Percentiles rank a stretch among this genome's conserved stretches.
phyloP scores from a whole-genome alignment of 2,797 vertebrate species.

The Orestias chungarensis region DNA sequence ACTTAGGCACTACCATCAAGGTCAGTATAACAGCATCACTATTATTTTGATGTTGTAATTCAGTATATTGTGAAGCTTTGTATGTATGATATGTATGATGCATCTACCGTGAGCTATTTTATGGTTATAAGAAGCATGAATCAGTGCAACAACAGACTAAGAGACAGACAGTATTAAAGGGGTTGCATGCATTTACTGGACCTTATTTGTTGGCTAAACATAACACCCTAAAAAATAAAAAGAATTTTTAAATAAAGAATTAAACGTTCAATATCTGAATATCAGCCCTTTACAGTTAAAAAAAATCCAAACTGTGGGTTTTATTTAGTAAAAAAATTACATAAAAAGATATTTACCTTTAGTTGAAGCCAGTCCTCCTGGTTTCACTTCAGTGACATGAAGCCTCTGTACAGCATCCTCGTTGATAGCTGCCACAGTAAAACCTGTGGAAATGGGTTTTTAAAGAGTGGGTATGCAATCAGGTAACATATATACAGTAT shows the following conservation, averaged over 20 bases:
- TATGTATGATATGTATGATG: too few species aligned
- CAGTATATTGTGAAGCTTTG: background rate
- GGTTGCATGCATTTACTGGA: too few species aligned
- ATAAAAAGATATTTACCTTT: slow-evolving; percentile 81
- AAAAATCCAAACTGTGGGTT: background rate
- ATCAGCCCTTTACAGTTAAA: background rate
- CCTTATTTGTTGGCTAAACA: too few species aligned
- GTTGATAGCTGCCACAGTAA: slow-evolving; percentile 89
- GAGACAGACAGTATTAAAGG: too few species aligned
- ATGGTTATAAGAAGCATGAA: too few species aligned
- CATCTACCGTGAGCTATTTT: background rate
- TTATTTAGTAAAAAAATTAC: background rate
- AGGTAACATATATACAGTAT: slow-evolving; percentile 11
- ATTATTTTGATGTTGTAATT: background rate
- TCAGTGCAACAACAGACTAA: too few species aligned
- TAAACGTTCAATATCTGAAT: slow-evolving; percentile 4
- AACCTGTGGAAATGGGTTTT: slow-evolving; percentile 77
- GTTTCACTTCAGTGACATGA: slow-evolving; percentile 87
- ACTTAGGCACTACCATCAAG: background rate
- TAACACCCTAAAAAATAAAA: too few species aligned
- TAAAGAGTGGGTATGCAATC: slow-evolving; percentile 1
- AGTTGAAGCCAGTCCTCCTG: slow-evolving; percentile 86
- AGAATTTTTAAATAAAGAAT: too few species aligned
- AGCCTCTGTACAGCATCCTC: slow-evolving; percentile 88
- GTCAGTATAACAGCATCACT: background rate